Percentiles rank a stretch among this genome's conserved stretches.
Evolutionary conservation across 64 coral and sea anemone genomes (phyloP).

Genomic region (Stylophora pistillata): DNA sequence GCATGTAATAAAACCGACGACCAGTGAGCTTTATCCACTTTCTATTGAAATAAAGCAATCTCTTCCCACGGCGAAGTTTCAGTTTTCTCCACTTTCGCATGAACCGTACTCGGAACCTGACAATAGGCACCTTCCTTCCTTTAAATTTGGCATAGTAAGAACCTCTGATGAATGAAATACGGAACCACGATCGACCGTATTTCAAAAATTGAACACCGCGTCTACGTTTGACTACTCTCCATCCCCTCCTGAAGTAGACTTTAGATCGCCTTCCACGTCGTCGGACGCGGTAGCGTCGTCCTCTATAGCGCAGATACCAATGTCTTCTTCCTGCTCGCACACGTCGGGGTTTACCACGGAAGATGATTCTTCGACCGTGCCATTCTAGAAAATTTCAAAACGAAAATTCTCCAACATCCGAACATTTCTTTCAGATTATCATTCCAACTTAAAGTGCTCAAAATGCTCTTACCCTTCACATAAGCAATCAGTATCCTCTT

Average conservation of each 20-base stretch:
- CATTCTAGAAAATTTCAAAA: not conserved
- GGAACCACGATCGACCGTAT: not conserved
- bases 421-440: no score
- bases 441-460: no score
- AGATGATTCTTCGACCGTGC: not conserved
- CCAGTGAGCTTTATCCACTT: not conserved
- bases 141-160: not conserved
- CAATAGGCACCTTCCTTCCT: not conserved
- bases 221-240: not conserved
- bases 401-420: no score
- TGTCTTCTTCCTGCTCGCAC: conserved; percentile 6
- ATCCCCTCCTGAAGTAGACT: not conserved
- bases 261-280: not conserved
- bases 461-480: no score
- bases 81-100: not conserved
- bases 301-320: not conserved
- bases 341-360: conserved; percentile 21
- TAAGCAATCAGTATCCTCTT: no score
- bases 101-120: not conserved
- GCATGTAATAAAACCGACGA: not conserved
- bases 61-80: not conserved
- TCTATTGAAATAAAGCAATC: not conserved
- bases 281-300: not conserved
- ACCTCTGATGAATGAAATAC: not conserved
- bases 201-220: conserved; percentile 8